These are phyloP conservation scores for Brienomyrus brachyistius DNA, from an alignment of 2,113 vertebrate species.

Conservation along the genomic window DNA sequence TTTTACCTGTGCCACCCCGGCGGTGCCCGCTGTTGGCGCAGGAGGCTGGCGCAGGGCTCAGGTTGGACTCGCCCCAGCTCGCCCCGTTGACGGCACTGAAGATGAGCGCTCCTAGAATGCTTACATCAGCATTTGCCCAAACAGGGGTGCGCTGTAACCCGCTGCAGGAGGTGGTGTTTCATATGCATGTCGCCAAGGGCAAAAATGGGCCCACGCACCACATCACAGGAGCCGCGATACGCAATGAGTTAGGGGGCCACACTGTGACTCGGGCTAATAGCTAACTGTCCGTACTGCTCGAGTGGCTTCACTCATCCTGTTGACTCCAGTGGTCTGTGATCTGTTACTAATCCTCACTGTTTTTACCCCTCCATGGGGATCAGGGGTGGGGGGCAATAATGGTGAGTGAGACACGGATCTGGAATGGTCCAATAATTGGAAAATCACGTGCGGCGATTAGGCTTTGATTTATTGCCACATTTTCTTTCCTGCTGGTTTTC, in stretches of 20 bases:
- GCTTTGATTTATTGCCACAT: background rate
- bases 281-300: background rate
- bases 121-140: slow-evolving; percentile 68
- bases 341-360: slow-evolving; percentile 25
- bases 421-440: background rate
- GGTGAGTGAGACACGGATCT: background rate
- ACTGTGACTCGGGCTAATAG: background rate
- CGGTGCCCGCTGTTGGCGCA: background rate
- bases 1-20: background rate
- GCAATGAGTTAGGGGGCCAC: background rate
- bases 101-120: slow-evolving; percentile 59
- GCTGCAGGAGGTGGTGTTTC: slow-evolving; percentile 33
- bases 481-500: background rate
- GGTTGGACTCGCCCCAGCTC: background rate
- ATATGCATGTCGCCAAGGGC: slow-evolving; percentile 29
- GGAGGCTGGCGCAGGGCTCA: background rate
- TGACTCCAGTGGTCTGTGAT: slow-evolving; percentile 3
- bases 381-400: background rate
- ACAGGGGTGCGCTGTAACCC: background rate
- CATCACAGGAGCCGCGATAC: background rate
- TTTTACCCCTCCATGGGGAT: background rate
- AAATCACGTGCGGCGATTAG: background rate
- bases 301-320: background rate
- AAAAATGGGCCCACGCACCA: slow-evolving; percentile 12
- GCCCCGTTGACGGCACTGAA: background rate